Percentiles rank a stretch among this genome's conserved stretches.
Evolutionary conservation across 1,140 invertebrate species (phyloP).

Genomic region (Apis cerana): DNA sequence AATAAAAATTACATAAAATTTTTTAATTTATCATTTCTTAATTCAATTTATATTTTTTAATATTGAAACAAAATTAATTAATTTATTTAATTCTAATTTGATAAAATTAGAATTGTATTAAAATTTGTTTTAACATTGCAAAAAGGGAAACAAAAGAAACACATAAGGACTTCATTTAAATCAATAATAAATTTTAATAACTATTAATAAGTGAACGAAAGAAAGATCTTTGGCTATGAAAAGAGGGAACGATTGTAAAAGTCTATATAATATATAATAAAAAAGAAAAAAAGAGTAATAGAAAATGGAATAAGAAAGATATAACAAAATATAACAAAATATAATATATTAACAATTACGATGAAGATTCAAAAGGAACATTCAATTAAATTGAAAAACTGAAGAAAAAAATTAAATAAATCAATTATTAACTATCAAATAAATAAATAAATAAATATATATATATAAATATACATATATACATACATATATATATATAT

Average conservation of each 20-base stretch:
- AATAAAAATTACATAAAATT: not conserved
- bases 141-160: not conserved
- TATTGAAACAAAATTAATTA: not conserved
- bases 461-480: not conserved
- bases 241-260: constrained; percentile 26
- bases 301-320: not conserved
- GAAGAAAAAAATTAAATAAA: constrained; percentile 1
- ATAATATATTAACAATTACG: constrained; percentile 11
- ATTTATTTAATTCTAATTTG: no score
- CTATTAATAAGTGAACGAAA: not conserved
- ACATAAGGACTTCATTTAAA: not conserved
- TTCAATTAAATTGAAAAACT: constrained; percentile 21
- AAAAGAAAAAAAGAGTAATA: not conserved
- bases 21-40: not conserved
- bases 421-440: not conserved
- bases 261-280: not conserved
- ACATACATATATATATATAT: not conserved
- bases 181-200: not conserved
- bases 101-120: not conserved
- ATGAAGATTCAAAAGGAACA: constrained; percentile 9
- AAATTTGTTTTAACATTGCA: no score
- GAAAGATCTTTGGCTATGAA: not conserved
- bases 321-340: not conserved
- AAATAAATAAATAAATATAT: constrained; percentile 5
- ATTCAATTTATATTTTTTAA: no score